phyloP scores from a whole-genome alignment of 2,888 invertebrate genomes.

The Drosophila setosimentum region DNA sequence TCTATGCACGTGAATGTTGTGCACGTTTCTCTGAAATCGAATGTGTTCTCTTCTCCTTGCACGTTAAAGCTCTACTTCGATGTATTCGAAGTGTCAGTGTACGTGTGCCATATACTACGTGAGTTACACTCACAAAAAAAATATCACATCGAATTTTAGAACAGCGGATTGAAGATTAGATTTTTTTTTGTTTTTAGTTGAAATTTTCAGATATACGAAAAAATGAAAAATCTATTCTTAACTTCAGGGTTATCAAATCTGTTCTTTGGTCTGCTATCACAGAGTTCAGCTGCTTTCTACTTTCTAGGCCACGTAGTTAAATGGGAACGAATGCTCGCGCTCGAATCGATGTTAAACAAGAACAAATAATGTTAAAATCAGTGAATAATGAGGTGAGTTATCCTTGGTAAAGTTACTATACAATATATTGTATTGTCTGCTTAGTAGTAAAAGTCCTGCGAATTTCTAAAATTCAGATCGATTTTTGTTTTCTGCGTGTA shows the following conservation, averaged over 20 bases:
- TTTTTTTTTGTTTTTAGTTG: background rate
- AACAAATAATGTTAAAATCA: background rate
- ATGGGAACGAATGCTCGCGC: background rate
- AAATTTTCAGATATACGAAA: background rate
- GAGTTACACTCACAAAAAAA: background rate
- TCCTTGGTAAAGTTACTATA: too few species aligned
- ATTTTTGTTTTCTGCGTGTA: background rate
- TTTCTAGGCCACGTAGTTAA: background rate
- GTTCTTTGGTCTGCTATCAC: background rate
- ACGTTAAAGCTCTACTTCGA: background rate
- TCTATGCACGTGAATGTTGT: conserved; percentile 9
- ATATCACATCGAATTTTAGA: background rate
- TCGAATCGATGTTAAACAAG: background rate
- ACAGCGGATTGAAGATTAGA: background rate
- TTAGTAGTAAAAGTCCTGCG: background rate
- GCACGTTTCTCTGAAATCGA: conserved; percentile 8
- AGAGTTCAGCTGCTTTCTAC: background rate
- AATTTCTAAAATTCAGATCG: background rate
- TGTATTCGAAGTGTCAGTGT: conserved; percentile 6
- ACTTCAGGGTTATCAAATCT: background rate
- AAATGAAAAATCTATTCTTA: background rate
- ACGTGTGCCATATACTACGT: conserved; percentile 14
- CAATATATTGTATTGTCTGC: background rate
- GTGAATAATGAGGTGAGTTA: too few species aligned
- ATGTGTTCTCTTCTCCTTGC: background rate